Percentiles rank a stretch among this genome's conserved stretches.
phyloP scores from a whole-genome alignment of 2,888 invertebrate species.

The Polia nebulosa region DNA sequence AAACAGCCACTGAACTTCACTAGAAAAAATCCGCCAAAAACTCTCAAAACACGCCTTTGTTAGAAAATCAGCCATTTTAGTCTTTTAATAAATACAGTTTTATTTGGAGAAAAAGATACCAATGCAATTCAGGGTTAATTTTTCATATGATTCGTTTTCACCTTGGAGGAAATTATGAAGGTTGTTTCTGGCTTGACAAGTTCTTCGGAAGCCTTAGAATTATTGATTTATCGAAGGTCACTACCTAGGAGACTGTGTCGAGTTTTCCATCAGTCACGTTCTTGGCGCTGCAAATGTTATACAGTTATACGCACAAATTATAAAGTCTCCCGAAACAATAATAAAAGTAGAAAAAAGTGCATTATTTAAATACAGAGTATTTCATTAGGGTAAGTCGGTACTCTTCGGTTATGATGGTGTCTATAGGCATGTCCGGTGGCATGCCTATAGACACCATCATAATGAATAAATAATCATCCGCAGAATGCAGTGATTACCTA shows the following conservation, averaged over 20 bases:
- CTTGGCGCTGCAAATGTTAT: background rate
- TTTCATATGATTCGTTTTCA: background rate
- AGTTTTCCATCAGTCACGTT: conserved; percentile 9
- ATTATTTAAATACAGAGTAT: background rate
- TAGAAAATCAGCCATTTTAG: background rate
- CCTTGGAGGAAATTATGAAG: conserved; percentile 39
- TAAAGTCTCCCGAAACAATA: background rate
- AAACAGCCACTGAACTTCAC: too few species aligned
- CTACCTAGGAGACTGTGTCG: conserved; percentile 4
- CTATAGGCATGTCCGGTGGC: too few species aligned
- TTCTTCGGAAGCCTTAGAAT: conserved; percentile 16
- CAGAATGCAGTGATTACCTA: too few species aligned
- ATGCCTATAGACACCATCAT: too few species aligned
- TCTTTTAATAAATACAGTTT: conserved; percentile 2
- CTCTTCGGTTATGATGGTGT: too few species aligned
- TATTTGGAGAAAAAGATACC: background rate
- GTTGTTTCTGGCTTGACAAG: conserved; percentile 7
- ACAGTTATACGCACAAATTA: background rate
- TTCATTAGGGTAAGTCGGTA: too few species aligned
- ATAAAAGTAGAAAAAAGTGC: background rate
- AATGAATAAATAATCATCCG: too few species aligned
- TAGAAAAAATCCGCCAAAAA: too few species aligned
- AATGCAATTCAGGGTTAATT: conserved; percentile 7
- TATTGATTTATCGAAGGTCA: conserved; percentile 56
- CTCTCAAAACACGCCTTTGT: background rate